These are phyloP conservation scores for Petrolisthes manimaculis DNA, from an alignment of 2,888 invertebrate genomes.

Conservation along the genomic window DNA sequence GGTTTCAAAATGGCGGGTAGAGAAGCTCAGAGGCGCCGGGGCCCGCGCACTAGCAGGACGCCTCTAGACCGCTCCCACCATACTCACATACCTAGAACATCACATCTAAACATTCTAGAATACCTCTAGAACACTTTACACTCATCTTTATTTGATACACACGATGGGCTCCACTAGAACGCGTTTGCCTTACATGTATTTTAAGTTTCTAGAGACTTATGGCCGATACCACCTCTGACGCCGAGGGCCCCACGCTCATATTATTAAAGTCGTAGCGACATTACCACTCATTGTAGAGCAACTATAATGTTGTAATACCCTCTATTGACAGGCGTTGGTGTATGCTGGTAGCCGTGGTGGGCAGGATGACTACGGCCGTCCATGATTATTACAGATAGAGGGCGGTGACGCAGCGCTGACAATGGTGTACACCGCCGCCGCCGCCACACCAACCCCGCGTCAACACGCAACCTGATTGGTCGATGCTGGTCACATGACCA, in stretches of 20 bases:
- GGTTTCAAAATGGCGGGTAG: slow-evolving; percentile 60
- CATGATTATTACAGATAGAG: slow-evolving; percentile 47
- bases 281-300: background rate
- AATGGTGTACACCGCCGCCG: slow-evolving; percentile 35
- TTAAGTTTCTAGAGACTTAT: slow-evolving; percentile 41
- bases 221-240: slow-evolving; percentile 49
- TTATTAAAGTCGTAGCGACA: background rate
- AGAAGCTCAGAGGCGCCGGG: slow-evolving; percentile 50
- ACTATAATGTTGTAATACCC: slow-evolving; percentile 42
- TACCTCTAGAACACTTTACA: background rate
- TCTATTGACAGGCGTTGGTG: slow-evolving; percentile 51
- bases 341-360: slow-evolving; percentile 48
- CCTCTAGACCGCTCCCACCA: slow-evolving; percentile 39
- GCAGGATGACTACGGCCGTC: slow-evolving; percentile 48
- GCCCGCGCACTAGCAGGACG: slow-evolving; percentile 52
- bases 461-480: slow-evolving; percentile 51
- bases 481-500: slow-evolving; percentile 53
- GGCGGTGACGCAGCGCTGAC: slow-evolving; percentile 32
- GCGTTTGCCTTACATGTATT: slow-evolving; percentile 30
- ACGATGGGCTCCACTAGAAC: slow-evolving; percentile 14
- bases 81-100: background rate
- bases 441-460: slow-evolving; percentile 35
- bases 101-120: background rate
- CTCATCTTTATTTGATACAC: slow-evolving; percentile 16
- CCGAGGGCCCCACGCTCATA: slow-evolving; percentile 41